phyloP scores from a whole-genome alignment of 2,888 invertebrate genomes.

The Cenopis cana region DNA sequence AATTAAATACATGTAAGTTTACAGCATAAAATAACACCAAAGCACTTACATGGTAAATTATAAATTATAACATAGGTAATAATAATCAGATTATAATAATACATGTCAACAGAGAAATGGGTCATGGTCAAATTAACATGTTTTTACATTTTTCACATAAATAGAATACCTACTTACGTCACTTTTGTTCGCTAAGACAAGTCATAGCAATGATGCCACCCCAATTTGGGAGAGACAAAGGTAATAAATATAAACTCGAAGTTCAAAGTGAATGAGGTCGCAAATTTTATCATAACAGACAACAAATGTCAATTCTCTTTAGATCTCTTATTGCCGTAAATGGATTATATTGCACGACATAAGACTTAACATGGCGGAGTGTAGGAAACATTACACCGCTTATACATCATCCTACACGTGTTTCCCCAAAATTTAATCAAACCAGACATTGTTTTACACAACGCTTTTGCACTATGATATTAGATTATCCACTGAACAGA shows the following conservation, averaged over 20 bases:
- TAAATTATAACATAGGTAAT: too few relatives aligned
- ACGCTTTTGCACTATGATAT: slow-evolving; percentile 15
- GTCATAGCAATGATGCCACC: not conserved
- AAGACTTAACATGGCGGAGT: not conserved
- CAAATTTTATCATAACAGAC: not conserved
- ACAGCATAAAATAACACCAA: too few relatives aligned
- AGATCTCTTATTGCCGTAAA: not conserved
- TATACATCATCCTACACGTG: slow-evolving; percentile 16
- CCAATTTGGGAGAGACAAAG: not conserved
- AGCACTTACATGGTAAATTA: too few relatives aligned
- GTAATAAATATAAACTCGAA: too few relatives aligned
- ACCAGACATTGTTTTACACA: not conserved
- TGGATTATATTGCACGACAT: slow-evolving; percentile 1
- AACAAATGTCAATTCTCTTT: slow-evolving; percentile 1
- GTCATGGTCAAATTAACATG: too few relatives aligned
- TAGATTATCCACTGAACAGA: slow-evolving; percentile 17
- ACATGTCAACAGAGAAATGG: too few relatives aligned
- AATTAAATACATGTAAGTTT: too few relatives aligned
- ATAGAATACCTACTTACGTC: not conserved
- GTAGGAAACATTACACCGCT: not conserved
- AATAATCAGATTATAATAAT: too few relatives aligned
- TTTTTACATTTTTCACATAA: too few relatives aligned
- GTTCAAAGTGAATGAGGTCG: too few relatives aligned
- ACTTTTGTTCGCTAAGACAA: not conserved
- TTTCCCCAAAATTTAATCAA: slow-evolving; percentile 21